phyloP scores from a whole-genome alignment of 2,888 invertebrate genomes.

The Lampropteryx suffumata region DNA sequence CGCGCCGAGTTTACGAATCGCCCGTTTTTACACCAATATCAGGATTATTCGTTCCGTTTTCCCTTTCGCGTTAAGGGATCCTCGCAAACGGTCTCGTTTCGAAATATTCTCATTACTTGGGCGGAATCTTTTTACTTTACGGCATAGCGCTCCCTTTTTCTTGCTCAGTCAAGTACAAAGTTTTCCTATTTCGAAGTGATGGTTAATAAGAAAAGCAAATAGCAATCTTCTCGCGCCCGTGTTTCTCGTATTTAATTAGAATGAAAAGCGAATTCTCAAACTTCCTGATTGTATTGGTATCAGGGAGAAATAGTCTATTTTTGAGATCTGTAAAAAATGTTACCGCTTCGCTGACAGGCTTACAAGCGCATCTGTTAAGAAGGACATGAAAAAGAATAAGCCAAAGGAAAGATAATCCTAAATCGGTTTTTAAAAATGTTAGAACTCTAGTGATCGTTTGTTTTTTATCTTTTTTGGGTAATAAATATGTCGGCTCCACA shows the following conservation, averaged over 20 bases:
- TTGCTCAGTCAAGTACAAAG: conserved; percentile 63
- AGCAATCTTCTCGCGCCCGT: conserved; percentile 57
- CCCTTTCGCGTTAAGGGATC: conserved; percentile 51
- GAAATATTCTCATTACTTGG: conserved; percentile 72
- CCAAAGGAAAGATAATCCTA: conserved; percentile 46
- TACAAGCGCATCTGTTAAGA: conserved; percentile 57
- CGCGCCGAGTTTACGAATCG: conserved; percentile 42
- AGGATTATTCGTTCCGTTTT: conserved; percentile 51
- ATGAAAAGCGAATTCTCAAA: conserved; percentile 39
- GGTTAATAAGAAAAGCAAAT: conserved; percentile 71
- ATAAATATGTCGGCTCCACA: conserved; percentile 72
- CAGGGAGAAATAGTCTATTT: conserved; percentile 25
- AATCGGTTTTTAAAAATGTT: conserved; percentile 59
- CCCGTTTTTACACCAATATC: conserved; percentile 52
- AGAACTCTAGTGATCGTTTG: conserved; percentile 51
- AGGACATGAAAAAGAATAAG: conserved; percentile 46
- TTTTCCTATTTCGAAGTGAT: conserved; percentile 62
- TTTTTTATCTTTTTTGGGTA: conserved; percentile 66
- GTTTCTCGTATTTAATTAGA: conserved; percentile 64
- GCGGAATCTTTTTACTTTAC: conserved; percentile 68
- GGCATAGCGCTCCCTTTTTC: conserved; percentile 58
- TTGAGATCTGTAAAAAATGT: conserved; percentile 39
- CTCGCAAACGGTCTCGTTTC: conserved; percentile 55
- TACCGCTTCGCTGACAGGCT: conserved; percentile 51
- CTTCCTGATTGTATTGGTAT: conserved; percentile 18